These are phyloP conservation scores for Coremacera marginata DNA, from an alignment of 2,888 invertebrate species.

Conservation along the genomic window DNA sequence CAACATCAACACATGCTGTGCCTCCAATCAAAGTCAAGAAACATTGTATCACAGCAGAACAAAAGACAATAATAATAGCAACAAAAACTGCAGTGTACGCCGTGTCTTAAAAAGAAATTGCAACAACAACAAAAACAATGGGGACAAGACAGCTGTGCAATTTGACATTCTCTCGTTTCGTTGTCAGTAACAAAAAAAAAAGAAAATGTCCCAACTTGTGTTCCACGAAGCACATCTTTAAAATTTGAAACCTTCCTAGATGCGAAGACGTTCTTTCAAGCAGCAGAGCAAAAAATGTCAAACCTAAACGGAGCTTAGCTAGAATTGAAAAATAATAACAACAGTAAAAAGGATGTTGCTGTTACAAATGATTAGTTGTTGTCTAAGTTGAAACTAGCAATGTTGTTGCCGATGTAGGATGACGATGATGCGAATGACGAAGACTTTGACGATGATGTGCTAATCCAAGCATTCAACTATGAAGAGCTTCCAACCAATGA, in stretches of 20 bases:
- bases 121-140: conserved; percentile 35
- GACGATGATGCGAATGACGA: conserved; percentile 7
- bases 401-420: neutral
- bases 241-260: conserved; percentile 4
- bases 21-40: conserved; percentile 19
- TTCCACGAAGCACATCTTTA: conserved; percentile 8
- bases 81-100: conserved; percentile 12
- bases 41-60: conserved; percentile 23
- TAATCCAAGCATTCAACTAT: neutral
- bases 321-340: conserved; percentile 21
- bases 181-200: conserved; percentile 17
- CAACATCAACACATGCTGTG: conserved; percentile 21
- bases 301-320: conserved; percentile 38
- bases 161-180: conserved; percentile 45
- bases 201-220: neutral
- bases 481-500: neutral
- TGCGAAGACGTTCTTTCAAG: conserved; percentile 12
- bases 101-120: conserved; percentile 6
- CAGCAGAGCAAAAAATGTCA: conserved; percentile 36
- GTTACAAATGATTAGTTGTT: conserved; percentile 35
- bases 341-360: conserved; percentile 10
- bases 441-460: conserved; percentile 17
- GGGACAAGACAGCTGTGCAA: conserved; percentile 50
- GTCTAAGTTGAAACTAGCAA: conserved; percentile 14
- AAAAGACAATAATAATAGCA: conserved; percentile 27